phyloP scores from a whole-genome alignment of 2,888 invertebrate genomes.

The Steinernema hermaphroditum region DNA sequence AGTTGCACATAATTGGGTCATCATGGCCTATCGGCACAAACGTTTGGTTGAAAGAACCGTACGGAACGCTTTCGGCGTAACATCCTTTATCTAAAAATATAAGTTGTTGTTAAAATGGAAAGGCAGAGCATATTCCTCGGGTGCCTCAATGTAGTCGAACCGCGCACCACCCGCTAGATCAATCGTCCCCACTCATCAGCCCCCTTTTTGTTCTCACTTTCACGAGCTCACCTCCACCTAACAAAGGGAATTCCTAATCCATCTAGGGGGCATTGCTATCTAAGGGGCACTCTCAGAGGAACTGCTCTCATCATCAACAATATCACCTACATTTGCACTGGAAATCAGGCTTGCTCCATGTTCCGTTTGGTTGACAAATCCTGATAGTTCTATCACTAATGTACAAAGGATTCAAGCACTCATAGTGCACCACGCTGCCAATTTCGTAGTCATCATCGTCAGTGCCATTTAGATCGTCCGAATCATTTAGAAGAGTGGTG shows the following conservation, averaged over 20 bases:
- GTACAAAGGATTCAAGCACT: background rate
- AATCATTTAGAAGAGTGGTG: background rate
- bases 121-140: too few species aligned
- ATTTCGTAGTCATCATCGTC: slow-evolving; percentile 8
- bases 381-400: background rate
- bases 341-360: slow-evolving; percentile 37
- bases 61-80: slow-evolving; percentile 17
- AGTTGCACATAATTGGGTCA: slow-evolving; percentile 13
- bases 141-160: too few species aligned
- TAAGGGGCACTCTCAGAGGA: too few species aligned
- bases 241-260: too few species aligned
- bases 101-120: too few species aligned
- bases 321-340: slow-evolving; percentile 38
- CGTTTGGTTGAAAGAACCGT: slow-evolving; percentile 9
- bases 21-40: slow-evolving; percentile 2
- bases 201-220: too few species aligned
- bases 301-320: too few species aligned
- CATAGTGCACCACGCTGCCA: background rate
- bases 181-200: too few species aligned
- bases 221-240: too few species aligned
- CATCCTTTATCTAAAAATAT: slow-evolving; percentile 5
- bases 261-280: too few species aligned
- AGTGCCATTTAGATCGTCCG: too few species aligned
- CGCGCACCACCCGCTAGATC: too few species aligned
- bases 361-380: slow-evolving; percentile 34